Evolutionary conservation across 1,140 invertebrate species (phyloP).

Genomic region (Drosophila micromelanica): DNA sequence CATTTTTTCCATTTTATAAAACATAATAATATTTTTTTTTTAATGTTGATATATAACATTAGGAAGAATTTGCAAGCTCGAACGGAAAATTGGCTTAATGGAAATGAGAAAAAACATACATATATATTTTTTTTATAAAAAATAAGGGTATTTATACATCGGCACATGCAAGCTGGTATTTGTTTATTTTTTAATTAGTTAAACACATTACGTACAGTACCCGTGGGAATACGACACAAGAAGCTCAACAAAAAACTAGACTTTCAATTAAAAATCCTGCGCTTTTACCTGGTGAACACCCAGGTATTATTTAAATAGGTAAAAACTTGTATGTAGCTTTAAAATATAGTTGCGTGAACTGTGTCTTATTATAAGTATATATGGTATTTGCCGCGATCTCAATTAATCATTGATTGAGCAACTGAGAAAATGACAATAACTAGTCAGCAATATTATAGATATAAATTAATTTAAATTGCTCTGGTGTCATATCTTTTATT

Average conservation of each 20-base stretch:
- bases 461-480: conserved; percentile 48
- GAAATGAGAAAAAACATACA: too few relatives aligned
- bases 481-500: conserved; percentile 54
- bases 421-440: conserved; percentile 25
- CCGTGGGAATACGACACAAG: conserved; percentile 28
- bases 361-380: not conserved
- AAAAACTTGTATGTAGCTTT: not conserved
- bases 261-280: not conserved
- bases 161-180: not conserved
- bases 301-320: not conserved
- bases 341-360: not conserved
- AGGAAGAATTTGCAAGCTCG: too few relatives aligned
- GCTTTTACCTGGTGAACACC: not conserved
- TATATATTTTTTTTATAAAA: too few relatives aligned
- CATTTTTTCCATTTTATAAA: too few relatives aligned
- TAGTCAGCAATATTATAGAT: conserved; percentile 29
- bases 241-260: conserved; percentile 9
- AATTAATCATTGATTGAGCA: conserved; percentile 42
- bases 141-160: not conserved
- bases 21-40: too few relatives aligned
- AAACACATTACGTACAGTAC: conserved; percentile 17
- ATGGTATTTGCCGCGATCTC: conserved; percentile 13
- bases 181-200: conserved; percentile 23
- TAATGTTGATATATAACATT: too few relatives aligned
- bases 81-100: too few relatives aligned